These are phyloP conservation scores for Sebastes glaucus DNA, from an alignment of 2,797 vertebrate genomes.

Conservation along the genomic window DNA sequence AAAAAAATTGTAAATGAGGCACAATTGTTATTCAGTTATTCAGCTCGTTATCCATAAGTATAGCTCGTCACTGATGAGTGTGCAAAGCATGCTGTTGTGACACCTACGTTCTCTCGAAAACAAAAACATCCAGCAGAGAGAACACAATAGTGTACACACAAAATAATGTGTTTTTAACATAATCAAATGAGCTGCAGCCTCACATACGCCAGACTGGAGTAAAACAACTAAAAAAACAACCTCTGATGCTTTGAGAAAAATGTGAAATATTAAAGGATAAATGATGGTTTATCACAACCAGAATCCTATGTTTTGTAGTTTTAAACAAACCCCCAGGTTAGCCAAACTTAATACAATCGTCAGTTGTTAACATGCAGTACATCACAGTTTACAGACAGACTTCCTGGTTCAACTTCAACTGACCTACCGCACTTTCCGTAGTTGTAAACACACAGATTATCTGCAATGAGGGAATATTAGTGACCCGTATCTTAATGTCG, in stretches of 20 bases:
- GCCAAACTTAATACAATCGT: neutral
- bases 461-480: neutral
- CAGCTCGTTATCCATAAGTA: slow-evolving; percentile 32
- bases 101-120: neutral
- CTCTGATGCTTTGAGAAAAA: neutral
- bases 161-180: neutral
- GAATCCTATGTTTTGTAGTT: neutral
- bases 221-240: neutral
- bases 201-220: neutral
- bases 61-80: slow-evolving; percentile 12
- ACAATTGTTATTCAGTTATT: slow-evolving; percentile 36
- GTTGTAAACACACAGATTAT: neutral
- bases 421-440: neutral
- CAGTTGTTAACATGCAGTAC: neutral
- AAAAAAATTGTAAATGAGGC: slow-evolving; percentile 18
- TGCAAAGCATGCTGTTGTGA: slow-evolving; percentile 1
- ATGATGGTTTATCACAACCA: neutral
- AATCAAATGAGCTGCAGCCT: neutral
- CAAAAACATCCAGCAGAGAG: neutral
- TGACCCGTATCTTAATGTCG: too few species aligned
- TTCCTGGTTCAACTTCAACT: neutral
- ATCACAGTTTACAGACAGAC: neutral
- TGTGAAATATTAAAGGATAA: neutral
- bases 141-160: neutral
- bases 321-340: neutral